These are phyloP conservation scores for Rhagium mordax DNA, from an alignment of 2,888 invertebrate genomes.

Conservation along the genomic window DNA sequence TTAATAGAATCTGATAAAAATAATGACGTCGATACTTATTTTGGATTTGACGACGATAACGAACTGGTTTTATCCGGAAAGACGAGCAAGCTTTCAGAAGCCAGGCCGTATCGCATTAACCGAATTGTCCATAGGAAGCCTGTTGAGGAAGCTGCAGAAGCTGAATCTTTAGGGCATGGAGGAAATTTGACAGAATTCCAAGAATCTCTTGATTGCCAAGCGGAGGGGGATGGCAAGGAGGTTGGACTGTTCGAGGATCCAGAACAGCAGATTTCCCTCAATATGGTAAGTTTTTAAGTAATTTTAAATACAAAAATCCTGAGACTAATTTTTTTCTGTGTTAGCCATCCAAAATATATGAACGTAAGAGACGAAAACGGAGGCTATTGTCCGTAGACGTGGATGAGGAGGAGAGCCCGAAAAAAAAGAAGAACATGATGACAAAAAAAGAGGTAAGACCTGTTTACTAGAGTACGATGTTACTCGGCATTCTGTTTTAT, in stretches of 20 bases:
- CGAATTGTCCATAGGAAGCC: background rate
- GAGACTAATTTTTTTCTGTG: background rate
- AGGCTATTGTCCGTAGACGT: conserved; percentile 27
- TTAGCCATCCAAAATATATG: conserved; percentile 25
- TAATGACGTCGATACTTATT: background rate
- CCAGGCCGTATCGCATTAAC: background rate
- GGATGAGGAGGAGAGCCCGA: conserved; percentile 27
- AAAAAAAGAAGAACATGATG: conserved; percentile 44
- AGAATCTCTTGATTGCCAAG: background rate
- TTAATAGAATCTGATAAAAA: background rate
- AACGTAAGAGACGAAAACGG: conserved; percentile 12
- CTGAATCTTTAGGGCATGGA: background rate
- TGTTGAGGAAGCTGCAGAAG: background rate
- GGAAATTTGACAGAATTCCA: background rate
- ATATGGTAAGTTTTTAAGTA: background rate
- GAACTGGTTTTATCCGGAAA: background rate
- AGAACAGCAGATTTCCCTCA: background rate
- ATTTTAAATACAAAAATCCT: too few species aligned
- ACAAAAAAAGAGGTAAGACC: conserved; percentile 44
- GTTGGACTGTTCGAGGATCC: conserved; percentile 4
- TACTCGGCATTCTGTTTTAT: too few species aligned
- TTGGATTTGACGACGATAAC: conserved; percentile 4
- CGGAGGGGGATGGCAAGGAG: background rate
- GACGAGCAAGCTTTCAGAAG: background rate
- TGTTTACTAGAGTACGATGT: too few species aligned